A percentile compares a stretch with the other conserved stretches of the same genome.
These are phyloP conservation scores for Acleris holmiana DNA, from an alignment of 2,888 invertebrate genomes.

Conservation along the genomic window DNA sequence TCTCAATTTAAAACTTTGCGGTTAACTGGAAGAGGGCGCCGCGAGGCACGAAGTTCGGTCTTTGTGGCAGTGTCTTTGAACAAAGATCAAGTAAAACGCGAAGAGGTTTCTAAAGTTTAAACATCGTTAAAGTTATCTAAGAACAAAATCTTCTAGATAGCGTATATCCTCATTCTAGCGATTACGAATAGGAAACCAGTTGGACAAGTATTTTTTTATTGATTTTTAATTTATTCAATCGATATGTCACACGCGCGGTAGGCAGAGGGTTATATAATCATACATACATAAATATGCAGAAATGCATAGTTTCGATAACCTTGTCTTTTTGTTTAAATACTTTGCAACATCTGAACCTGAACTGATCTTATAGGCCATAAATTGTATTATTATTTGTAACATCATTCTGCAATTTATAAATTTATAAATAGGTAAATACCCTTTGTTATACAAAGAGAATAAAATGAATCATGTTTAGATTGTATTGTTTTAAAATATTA, in stretches of 20 bases:
- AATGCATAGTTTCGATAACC: not conserved
- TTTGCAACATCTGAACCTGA: too few relatives aligned
- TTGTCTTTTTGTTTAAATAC: not conserved
- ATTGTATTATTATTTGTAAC: too few relatives aligned
- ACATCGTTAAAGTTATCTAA: too few relatives aligned
- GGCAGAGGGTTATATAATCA: not conserved
- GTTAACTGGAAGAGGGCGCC: not conserved
- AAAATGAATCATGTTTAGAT: too few relatives aligned
- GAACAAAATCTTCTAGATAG: too few relatives aligned
- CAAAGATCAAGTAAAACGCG: not conserved
- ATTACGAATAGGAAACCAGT: constrained; percentile 12
- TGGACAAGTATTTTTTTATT: constrained; percentile 4
- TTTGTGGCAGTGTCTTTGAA: constrained; percentile 1
- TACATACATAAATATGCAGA: too few relatives aligned
- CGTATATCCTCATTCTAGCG: constrained; percentile 12
- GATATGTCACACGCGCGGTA: constrained; percentile 4
- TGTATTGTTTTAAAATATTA: too few relatives aligned
- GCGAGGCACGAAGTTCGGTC: not conserved
- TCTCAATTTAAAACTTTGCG: constrained; percentile 1
- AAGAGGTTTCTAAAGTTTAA: not conserved
- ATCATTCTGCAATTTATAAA: too few relatives aligned
- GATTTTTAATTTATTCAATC: constrained; percentile 10
- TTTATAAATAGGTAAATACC: too few relatives aligned
- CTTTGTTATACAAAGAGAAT: too few relatives aligned
- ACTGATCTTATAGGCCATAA: too few relatives aligned